These are phyloP conservation scores for Huso huso DNA, from an alignment of 2,797 vertebrate genomes.

Conservation along the genomic window DNA sequence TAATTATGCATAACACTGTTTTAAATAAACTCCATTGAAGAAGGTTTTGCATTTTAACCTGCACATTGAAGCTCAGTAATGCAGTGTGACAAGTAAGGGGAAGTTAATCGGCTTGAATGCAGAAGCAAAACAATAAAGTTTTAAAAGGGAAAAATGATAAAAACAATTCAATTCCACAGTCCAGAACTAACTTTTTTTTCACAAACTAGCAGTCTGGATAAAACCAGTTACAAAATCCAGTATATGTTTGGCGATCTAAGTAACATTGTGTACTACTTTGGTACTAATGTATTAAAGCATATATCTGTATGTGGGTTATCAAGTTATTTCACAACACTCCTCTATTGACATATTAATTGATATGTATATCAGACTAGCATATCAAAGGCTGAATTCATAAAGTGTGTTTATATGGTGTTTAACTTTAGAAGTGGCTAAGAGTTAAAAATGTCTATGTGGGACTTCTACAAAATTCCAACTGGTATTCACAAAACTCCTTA, in stretches of 20 bases:
- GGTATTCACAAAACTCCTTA: too few relatives aligned
- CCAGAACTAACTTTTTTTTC: neutral
- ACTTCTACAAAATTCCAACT: too few relatives aligned
- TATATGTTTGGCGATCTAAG: neutral
- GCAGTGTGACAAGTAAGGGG: conserved; percentile 11
- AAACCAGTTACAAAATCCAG: neutral
- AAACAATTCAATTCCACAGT: neutral
- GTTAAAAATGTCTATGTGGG: too few relatives aligned
- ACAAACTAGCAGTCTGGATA: neutral
- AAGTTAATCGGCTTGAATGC: conserved; percentile 16
- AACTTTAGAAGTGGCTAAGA: too few relatives aligned
- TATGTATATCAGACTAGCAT: too few relatives aligned
- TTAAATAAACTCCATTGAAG: conserved; percentile 27
- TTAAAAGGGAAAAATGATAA: neutral
- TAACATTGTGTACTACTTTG: neutral
- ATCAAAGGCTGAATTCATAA: too few relatives aligned
- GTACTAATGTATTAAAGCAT: neutral
- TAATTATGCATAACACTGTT: conserved; percentile 34
- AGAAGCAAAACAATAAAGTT: conserved; percentile 2
- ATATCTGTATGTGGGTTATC: neutral
- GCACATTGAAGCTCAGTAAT: conserved; percentile 22
- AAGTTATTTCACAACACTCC: neutral
- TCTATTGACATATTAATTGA: too few relatives aligned
- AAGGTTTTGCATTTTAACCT: conserved; percentile 10
- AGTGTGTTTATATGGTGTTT: too few relatives aligned